Evolutionary conservation across 1,140 invertebrate species (phyloP).

Genomic region (Holotrichia oblita): DNA sequence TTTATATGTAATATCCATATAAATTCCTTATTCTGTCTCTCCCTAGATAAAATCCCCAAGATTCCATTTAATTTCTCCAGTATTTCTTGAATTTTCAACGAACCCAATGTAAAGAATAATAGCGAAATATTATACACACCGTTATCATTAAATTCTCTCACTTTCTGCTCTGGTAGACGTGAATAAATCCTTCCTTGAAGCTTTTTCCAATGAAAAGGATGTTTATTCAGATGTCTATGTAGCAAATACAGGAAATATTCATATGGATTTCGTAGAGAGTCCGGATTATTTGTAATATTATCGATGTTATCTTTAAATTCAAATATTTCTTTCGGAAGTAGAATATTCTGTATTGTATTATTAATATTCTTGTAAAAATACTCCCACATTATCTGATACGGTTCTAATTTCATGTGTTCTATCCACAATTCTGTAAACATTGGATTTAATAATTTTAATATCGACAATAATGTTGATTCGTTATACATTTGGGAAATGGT

Average conservation of each 20-base stretch:
- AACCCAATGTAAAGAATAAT: constrained; percentile 51
- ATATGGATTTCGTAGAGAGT: constrained; percentile 45
- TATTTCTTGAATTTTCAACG: constrained; percentile 53
- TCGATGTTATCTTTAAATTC: constrained; percentile 46
- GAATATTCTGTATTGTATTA: constrained; percentile 45
- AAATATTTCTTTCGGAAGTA: constrained; percentile 29
- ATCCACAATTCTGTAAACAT: constrained; percentile 52
- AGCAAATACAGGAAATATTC: constrained; percentile 54
- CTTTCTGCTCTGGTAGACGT: constrained; percentile 55
- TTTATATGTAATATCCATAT: constrained; percentile 54
- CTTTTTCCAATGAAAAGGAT: constrained; percentile 57
- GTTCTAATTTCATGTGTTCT: constrained; percentile 51
- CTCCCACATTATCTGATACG: constrained; percentile 54
- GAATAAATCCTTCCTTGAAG: constrained; percentile 58
- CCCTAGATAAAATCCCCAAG: constrained; percentile 50
- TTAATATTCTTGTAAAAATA: constrained; percentile 56
- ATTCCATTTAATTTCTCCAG: constrained; percentile 52
- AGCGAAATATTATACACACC: constrained; percentile 53
- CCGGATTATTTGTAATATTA: constrained; percentile 47
- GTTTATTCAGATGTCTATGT: constrained; percentile 49
- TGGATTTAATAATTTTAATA: constrained; percentile 51
- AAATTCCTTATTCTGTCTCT: constrained; percentile 46
- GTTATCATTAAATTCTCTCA: constrained; percentile 51
- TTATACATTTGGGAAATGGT: neutral
- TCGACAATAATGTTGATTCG: constrained; percentile 39